These are phyloP conservation scores for Pavo muticus DNA, from an alignment of 2,113 vertebrate genomes.

Conservation along the genomic window DNA sequence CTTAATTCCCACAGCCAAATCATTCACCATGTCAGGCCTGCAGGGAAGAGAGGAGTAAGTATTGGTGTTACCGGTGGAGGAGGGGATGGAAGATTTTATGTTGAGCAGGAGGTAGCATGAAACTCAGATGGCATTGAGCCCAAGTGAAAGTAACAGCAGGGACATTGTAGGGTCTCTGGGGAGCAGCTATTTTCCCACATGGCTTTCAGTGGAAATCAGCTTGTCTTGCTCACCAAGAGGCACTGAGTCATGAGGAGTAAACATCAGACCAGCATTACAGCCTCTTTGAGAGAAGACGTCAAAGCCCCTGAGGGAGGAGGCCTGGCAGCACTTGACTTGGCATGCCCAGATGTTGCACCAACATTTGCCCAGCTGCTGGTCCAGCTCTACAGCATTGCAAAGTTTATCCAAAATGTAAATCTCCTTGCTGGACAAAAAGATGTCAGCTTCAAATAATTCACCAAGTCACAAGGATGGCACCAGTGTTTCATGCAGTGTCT, in stretches of 20 bases:
- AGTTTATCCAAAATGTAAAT: slow-evolving; percentile 27
- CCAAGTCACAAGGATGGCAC: not conserved
- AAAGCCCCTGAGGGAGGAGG: not conserved
- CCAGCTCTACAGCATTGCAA: not conserved
- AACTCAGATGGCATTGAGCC: not conserved
- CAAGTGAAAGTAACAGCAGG: accelerated
- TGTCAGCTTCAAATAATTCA: not conserved
- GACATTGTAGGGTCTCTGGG: not conserved
- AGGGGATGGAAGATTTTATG: not conserved
- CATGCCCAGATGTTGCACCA: not conserved
- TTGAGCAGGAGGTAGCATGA: not conserved
- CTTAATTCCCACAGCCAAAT: not conserved
- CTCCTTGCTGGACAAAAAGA: not conserved
- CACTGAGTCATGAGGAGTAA: not conserved
- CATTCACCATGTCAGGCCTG: not conserved
- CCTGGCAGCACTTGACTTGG: not conserved
- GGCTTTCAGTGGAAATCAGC: not conserved
- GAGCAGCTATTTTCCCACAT: not conserved
- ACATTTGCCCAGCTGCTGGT: slow-evolving; percentile 17
- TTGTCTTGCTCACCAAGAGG: not conserved
- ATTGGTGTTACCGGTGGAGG: not conserved
- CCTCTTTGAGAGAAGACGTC: not conserved
- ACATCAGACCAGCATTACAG: not conserved
- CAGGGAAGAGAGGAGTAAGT: not conserved
- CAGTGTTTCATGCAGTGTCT: not conserved